Conservation (phyloP, 2,797 vertebrate species). For the Liparis tanakae region DNA sequence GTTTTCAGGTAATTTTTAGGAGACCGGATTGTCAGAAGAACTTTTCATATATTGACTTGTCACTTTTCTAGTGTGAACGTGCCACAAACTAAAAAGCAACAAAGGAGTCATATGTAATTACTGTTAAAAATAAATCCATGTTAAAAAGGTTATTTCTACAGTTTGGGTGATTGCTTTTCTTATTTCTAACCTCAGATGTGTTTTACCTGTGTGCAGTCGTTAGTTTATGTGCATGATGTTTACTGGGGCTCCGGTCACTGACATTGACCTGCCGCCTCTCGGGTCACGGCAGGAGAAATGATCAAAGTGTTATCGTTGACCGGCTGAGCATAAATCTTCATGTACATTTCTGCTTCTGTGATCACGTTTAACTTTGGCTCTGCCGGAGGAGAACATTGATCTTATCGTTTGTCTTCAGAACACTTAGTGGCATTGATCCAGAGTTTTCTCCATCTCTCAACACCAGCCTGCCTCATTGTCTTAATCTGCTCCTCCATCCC, state of each 20-base stretch:
- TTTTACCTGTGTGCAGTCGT: not conserved
- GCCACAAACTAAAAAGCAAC: not conserved
- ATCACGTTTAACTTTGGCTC: constrained; percentile 44
- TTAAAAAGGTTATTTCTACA: not conserved
- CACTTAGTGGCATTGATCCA: constrained; percentile 66
- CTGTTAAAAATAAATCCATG: not conserved
- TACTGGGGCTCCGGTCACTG: not conserved
- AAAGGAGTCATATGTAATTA: not conserved
- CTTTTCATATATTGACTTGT: not conserved
- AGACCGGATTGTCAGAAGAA: not conserved
- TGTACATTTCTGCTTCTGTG: constrained; percentile 36
- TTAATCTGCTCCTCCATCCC: constrained; percentile 37
- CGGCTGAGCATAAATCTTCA: constrained; percentile 51
- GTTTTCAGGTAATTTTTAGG: not conserved
- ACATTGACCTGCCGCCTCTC: constrained; percentile 55
- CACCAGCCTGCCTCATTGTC: constrained; percentile 19
- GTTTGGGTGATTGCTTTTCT: not conserved
- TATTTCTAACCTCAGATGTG: not conserved
- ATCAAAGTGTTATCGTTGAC: constrained; percentile 35
- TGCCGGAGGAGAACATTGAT: constrained; percentile 43
- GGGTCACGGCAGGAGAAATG: constrained; percentile 43
- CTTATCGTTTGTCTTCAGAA: constrained; percentile 48
- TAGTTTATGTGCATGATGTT: not conserved
- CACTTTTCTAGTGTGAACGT: not conserved
- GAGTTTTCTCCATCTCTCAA: constrained; percentile 36